Base-by-base conservation (phyloP, 2,888 invertebrate species). In the Tipula unca region DNA sequence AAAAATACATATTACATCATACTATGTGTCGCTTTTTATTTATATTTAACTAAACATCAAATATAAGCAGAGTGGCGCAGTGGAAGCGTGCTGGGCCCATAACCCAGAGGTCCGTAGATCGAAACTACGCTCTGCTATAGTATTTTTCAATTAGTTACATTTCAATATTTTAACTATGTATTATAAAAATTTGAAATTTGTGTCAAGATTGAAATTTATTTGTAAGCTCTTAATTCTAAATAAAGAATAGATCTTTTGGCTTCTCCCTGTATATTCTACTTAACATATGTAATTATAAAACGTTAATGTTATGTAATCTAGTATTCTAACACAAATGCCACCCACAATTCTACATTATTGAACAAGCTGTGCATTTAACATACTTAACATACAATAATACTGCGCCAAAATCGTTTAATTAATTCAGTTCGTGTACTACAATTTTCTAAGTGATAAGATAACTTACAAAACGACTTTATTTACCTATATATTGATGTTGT, bases 11-110 rank as follows among this genome's bases (percentile, higher is more conserved):
- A 69, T 69, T 69, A 25, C 69, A 69, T 69, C 13, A 69, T 69
- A 10, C 6, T 8, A 25, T 0, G 25, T 25, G 25, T 25, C 8
- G 10, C 3, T 25, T 10, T 69, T 25, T 25, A 69, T 0, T 25
- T 8, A 69, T 13, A 1, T 8, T 69, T 10, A 69, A 25, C 20
- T 3, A n/a, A n/a, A n/a, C 10, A 69, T 3, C 6, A 69, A 69
- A 13, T 25, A 25, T 69, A 14, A 93, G 93, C 93, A 93, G 93
- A 93, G 93, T 93, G 93, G 93, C 93, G 93, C 93, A 94, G 93
- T 93, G 93, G 93, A 93, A 93, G 93, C 93, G 93, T 93, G 93
- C 93, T 93, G 93, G 93, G 93, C 93, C 93, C 93, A 93, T 93
- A 93, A 93, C 93, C 88, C 88, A 88, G 88, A 88, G 88, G 88